Evolutionary conservation across 2,888 invertebrate species (phyloP), one percentile per base, ranked within the genome.

Genomic region (Mechanitis messenoides): DNA sequence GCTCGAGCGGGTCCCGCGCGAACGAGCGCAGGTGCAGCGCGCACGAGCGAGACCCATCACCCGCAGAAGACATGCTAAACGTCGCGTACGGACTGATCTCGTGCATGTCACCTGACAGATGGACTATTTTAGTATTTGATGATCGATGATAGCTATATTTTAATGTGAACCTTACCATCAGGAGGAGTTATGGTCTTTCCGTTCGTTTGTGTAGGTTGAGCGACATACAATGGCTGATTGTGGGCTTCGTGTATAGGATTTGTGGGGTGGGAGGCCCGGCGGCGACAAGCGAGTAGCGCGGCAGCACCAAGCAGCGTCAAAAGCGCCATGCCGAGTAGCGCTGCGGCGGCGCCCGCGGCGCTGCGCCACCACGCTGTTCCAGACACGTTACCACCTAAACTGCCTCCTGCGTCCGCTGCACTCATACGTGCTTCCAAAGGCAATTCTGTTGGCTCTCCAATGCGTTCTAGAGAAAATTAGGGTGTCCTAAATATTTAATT

Each of bases 11-110:
- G 71, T 75, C 80, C 56, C 80, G 78, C 6, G 74, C 78, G 71
- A 81, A 80, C 62, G 84, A 77, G 68, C 71, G 82, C 69, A 85
- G 71, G 71, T 80, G 85, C 70, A 85, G 77, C 68, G 72, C 64
- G 90, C 92, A 55, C 91, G 91, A 12, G 88, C 90, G 58, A 91
- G 85, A 70, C 90, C 91, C 67, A 76, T 79, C 61, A 72, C 68
- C 59, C 84, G 79, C 60, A 92, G 92, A 92, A 62, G 93, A 91
- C 70, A 94, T 94, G 75, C 93, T 94, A 85, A 94, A 94, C 68
- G 94, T 94, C 53, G 94, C 94, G 81, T 94, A 94, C 5, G 94
- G 94, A 70, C 94, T 94, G 74, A 94, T 94, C 83, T 94, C 94
- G 78, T 93, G 93, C 90, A 93, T 91, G 74, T 93, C 93, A 12